Evolutionary conservation across 2,888 invertebrate species (phyloP).

Genomic region (Drosophila gaucha): DNA sequence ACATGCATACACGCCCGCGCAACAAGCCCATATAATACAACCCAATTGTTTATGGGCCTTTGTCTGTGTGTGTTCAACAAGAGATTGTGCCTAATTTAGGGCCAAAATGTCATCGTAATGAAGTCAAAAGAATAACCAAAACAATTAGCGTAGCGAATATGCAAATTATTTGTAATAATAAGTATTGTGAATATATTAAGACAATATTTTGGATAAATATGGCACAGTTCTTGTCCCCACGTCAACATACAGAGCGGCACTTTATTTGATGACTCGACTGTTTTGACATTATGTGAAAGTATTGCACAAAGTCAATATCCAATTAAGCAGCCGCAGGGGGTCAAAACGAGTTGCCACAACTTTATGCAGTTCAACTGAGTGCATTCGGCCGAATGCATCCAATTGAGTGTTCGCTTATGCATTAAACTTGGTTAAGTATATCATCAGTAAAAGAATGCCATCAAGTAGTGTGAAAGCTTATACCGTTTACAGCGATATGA

Average conservation of each 20-base stretch:
- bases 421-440: slow-evolving; percentile 18
- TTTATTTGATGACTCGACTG: slow-evolving; percentile 23
- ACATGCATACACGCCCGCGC: slow-evolving; percentile 1
- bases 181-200: slow-evolving; percentile 45
- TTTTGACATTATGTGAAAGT: slow-evolving; percentile 17
- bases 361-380: slow-evolving; percentile 14
- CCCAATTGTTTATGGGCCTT: slow-evolving; percentile 59
- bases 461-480: not conserved
- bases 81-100: slow-evolving; percentile 53
- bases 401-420: slow-evolving; percentile 19
- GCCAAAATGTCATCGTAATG: slow-evolving; percentile 64
- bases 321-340: slow-evolving; percentile 7
- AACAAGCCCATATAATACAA: slow-evolving; percentile 22
- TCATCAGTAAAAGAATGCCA: not conserved
- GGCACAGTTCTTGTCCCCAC: slow-evolving; percentile 3
- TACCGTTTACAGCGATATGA: not conserved
- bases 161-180: slow-evolving; percentile 57
- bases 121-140: slow-evolving; percentile 40
- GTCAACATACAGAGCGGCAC: slow-evolving; percentile 7
- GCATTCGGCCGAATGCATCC: slow-evolving; percentile 5
- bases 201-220: slow-evolving; percentile 29
- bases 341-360: slow-evolving; percentile 8
- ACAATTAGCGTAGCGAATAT: slow-evolving; percentile 40
- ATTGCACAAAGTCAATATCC: slow-evolving; percentile 11
- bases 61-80: slow-evolving; percentile 31